Evolutionary conservation across 2,888 invertebrate genomes (phyloP).

Genomic region (Leptopilina myrica): DNA sequence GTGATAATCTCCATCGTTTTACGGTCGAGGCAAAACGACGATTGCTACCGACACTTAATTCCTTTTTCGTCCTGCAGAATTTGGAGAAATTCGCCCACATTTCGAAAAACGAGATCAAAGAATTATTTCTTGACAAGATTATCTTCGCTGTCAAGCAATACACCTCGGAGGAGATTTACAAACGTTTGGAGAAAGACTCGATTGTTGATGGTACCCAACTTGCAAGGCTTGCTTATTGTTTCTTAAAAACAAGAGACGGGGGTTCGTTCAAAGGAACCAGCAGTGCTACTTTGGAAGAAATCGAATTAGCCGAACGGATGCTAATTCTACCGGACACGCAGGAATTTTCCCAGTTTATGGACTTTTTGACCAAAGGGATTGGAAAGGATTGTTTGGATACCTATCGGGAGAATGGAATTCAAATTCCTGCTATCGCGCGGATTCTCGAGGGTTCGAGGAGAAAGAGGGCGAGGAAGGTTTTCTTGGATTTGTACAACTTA

Average conservation of each 20-base stretch:
- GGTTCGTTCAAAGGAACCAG: too few species aligned
- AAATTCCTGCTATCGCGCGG: not conserved
- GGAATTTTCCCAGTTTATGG: too few species aligned
- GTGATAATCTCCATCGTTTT: slow-evolving; percentile 34
- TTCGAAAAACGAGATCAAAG: slow-evolving; percentile 24
- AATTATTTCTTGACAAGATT: slow-evolving; percentile 41
- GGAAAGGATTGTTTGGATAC: not conserved
- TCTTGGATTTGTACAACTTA: not conserved
- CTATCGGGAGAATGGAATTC: not conserved
- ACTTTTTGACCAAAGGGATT: not conserved
- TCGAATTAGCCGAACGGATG: too few species aligned
- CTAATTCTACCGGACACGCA: too few species aligned
- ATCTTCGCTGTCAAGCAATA: slow-evolving; percentile 44
- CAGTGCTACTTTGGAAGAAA: too few species aligned
- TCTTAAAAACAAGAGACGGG: too few species aligned
- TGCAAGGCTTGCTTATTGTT: too few species aligned
- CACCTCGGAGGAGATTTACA: slow-evolving; percentile 44
- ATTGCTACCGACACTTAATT: too few species aligned
- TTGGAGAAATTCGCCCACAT: not conserved
- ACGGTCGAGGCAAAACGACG: not conserved
- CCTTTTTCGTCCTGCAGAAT: not conserved
- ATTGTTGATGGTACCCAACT: slow-evolving; percentile 38
- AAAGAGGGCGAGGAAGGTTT: not conserved
- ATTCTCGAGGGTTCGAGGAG: not conserved
- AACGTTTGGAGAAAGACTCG: slow-evolving; percentile 44